Percentiles rank a stretch among this genome's conserved stretches.
These are phyloP conservation scores for Otolemur garnettii DNA, from an alignment of 2,113 vertebrate genomes.

Conservation along the genomic window DNA sequence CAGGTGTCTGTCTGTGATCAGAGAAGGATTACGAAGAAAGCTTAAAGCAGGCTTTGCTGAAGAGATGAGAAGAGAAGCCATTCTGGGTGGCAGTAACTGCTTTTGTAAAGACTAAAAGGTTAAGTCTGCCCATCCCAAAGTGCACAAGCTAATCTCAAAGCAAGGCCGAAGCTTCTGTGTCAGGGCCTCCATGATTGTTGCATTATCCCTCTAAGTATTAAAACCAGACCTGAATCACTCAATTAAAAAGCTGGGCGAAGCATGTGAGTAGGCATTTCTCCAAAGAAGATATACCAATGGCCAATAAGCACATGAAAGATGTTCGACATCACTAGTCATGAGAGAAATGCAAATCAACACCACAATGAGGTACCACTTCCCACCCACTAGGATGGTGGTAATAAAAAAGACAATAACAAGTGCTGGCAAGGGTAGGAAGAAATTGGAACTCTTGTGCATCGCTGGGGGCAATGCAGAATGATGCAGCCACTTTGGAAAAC, in stretches of 20 bases:
- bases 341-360: background rate
- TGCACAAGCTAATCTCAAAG: background rate
- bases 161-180: accelerated
- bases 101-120: background rate
- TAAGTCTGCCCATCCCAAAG: background rate
- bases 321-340: background rate
- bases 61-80: background rate
- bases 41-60: background rate
- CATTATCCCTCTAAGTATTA: background rate
- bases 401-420: background rate
- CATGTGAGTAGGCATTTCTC: background rate
- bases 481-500: background rate
- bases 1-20: background rate
- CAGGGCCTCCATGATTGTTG: background rate
- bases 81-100: accelerated
- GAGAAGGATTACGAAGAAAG: background rate
- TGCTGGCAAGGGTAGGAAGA: background rate
- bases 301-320: background rate
- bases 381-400: background rate
- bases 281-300: background rate
- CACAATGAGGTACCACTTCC: background rate
- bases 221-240: background rate
- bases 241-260: background rate
- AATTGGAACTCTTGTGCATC: background rate
- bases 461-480: accelerated